Base-by-base conservation (phyloP, 1,140 invertebrate genomes). In the Drosophila subobscura region DNA sequence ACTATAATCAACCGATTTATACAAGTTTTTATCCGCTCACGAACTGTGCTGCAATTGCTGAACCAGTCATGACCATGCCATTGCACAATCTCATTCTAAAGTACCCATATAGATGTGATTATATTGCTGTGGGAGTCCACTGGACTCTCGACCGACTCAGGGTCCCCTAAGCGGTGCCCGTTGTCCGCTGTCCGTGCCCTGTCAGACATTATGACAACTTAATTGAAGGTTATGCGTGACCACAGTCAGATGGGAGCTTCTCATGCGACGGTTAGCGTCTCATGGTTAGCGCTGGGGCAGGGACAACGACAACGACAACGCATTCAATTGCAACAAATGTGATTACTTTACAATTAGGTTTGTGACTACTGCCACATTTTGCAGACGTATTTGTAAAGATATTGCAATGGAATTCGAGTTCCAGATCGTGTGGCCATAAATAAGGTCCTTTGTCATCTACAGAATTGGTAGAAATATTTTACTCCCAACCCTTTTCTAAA, bases 181-280 rank as follows among this genome's bases (percentile, higher is more conserved):
- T 25, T 29, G 5, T 40, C 22, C 44, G 20, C 56, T 22, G 45
- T 47, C 33, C 52, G 47, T 58, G 59, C 47, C 10, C 22, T 58
- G 45, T 72, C 46, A 41, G 64, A 64, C 54, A 71, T 71, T 65
- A 77, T 74, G 65, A 74, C 68, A 74, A 64, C 58, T 77, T 86
- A 77, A 85, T 85, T 80, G 68, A 80, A 85, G 77, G 60, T 64
- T 71, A 60, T 80, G 59, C 49, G 46, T 60, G 64, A 74, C 64
- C 55, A 46, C 50, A 55, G 54, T 40, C 22, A 40, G 47, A 33
- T 52, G 8, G 12, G 20, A 49, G 58, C 42, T 42, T 14, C 23
- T 41, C 29, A 58, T 50, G 40, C 29, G 23, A 33, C 23, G 33
- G 8, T 16, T 20, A 20, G 16, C 25, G 33, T 37, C 33, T 37